Evolutionary conservation across 2,888 invertebrate genomes (phyloP).

Genomic region (Coleophora deauratella): DNA sequence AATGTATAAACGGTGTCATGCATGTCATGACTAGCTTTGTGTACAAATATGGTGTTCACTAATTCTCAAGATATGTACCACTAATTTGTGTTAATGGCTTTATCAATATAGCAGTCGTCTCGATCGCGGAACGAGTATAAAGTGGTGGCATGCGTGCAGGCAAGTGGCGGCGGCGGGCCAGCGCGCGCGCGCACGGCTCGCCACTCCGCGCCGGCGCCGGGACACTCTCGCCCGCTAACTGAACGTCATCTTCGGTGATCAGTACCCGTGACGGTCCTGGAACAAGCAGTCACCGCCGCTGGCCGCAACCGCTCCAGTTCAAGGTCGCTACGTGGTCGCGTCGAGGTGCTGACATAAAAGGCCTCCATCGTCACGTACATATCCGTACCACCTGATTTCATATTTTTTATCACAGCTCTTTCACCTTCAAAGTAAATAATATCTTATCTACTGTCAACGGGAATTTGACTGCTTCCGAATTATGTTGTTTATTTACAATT

Average conservation of each 20-base stretch:
- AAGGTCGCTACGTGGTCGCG: conserved; percentile 54
- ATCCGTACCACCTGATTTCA: conserved; percentile 37
- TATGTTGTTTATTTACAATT: conserved; percentile 22
- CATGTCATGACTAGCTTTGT: too few species aligned
- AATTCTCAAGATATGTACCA: too few species aligned
- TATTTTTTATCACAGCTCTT: conserved; percentile 54
- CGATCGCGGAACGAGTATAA: conserved; percentile 20
- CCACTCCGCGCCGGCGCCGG: conserved; percentile 26
- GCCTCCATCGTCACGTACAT: conserved; percentile 48
- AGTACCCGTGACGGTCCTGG: conserved; percentile 35
- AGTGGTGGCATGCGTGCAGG: conserved; percentile 26
- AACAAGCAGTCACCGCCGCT: conserved; percentile 8
- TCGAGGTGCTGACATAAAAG: conserved; percentile 54
- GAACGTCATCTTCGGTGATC: conserved; percentile 19
- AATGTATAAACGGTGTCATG: too few species aligned
- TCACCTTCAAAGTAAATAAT: conserved; percentile 54
- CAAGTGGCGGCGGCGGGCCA: conserved; percentile 30
- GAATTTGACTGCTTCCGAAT: conserved; percentile 29
- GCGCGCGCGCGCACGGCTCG: conserved; percentile 37
- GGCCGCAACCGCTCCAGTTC: conserved; percentile 31
- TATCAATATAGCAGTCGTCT: conserved; percentile 23
- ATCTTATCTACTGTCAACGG: conserved; percentile 47
- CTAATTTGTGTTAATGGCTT: conserved; percentile 36
- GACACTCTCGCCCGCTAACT: conserved; percentile 9
- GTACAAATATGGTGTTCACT: too few species aligned